Evolutionary conservation across 2,113 vertebrate genomes (phyloP).

Genomic region (Paracanthobrama guichenoti): DNA sequence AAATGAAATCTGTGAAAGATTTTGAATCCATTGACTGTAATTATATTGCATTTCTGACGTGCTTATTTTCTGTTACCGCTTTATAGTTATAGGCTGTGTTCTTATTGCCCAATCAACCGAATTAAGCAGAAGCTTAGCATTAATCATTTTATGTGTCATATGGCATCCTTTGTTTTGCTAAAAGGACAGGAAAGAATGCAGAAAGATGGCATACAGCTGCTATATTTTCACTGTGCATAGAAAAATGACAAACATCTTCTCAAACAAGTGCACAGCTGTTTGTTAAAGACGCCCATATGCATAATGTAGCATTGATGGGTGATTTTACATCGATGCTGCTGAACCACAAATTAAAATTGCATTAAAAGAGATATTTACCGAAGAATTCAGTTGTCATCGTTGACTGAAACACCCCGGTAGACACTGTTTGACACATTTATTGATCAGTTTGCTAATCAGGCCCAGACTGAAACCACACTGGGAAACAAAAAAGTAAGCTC

Average conservation of each 20-base stretch:
- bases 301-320: constrained; percentile 11
- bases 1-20: background rate
- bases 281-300: background rate
- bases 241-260: background rate
- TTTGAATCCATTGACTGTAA: background rate
- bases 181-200: background rate
- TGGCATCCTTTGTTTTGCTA: background rate
- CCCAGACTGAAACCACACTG: constrained; percentile 18
- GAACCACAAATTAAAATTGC: constrained; percentile 19
- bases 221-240: background rate
- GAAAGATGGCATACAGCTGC: background rate
- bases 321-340: background rate
- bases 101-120: background rate
- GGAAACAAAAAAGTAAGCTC: constrained; percentile 21
- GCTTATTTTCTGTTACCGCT: background rate
- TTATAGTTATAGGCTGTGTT: background rate
- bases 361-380: constrained; percentile 18
- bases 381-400: constrained; percentile 16
- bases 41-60: background rate
- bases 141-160: constrained; percentile 21
- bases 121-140: constrained; percentile 5
- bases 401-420: background rate
- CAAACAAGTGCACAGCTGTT: background rate
- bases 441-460: constrained; percentile 30
- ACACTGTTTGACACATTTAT: constrained; percentile 26